These are phyloP conservation scores for Podarcis raffonei DNA, from an alignment of 2,113 vertebrate genomes.

Conservation along the genomic window DNA sequence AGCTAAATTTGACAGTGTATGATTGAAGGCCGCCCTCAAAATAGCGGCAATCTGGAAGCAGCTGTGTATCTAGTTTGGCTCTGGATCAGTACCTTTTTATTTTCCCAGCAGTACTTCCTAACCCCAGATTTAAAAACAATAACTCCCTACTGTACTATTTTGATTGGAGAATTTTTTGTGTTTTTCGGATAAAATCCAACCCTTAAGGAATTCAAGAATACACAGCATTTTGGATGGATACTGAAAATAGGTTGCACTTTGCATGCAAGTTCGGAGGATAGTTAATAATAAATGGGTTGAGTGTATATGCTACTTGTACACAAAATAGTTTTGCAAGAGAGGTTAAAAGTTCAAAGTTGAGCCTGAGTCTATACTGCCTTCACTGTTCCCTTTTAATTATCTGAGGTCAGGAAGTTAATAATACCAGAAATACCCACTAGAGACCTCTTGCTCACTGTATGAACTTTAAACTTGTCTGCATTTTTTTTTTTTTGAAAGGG, in stretches of 20 bases:
- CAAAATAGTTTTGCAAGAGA: conserved; percentile 73
- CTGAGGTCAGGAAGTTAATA: conserved; percentile 88
- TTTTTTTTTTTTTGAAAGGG: conserved; percentile 75
- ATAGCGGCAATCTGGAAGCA: background rate
- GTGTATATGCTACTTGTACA: conserved; percentile 72
- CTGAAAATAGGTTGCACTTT: conserved; percentile 44
- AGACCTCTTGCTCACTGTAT: conserved; percentile 81
- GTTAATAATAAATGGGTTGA: conserved; percentile 73
- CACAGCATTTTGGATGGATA: conserved; percentile 52
- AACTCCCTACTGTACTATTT: conserved; percentile 51
- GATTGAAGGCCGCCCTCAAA: too few species aligned
- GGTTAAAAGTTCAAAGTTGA: conserved; percentile 88
- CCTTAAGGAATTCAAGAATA: conserved; percentile 52
- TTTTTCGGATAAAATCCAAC: conserved; percentile 62
- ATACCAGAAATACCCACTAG: conserved; percentile 84
- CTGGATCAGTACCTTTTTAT: background rate
- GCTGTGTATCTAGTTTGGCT: background rate
- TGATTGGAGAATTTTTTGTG: conserved; percentile 56
- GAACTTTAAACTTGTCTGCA: conserved; percentile 80
- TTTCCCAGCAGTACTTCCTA: background rate
- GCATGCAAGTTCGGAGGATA: conserved; percentile 63
- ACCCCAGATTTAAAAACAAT: conserved; percentile 29
- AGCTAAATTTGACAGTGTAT: too few species aligned
- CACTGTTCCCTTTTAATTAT: conserved; percentile 85
- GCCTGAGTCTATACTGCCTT: conserved; percentile 78